Base-by-base conservation (phyloP, 2,797 vertebrate species). In the Distichodus sexfasciatus region DNA sequence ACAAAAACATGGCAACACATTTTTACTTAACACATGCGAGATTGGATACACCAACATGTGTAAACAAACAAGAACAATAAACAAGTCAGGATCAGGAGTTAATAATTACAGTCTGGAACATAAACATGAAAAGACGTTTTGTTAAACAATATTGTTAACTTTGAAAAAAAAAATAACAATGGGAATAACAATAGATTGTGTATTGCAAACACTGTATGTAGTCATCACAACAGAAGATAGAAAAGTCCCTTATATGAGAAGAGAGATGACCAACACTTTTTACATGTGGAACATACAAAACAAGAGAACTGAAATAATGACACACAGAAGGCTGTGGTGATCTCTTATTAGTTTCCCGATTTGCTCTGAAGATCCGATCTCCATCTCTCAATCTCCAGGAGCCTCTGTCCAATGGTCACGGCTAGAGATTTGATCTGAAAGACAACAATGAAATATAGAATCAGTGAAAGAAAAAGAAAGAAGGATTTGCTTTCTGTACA, bases 361-460 rank as follows among this genome's bases (percentile, higher is more conserved):
- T 47, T 63, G 46, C 29, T 74, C 69, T 84, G 80, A 67, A 91
- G 69, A 65, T 77, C 77, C 0, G 29, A n/a, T n/a, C n/a, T n/a
- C n/a, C n/a, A n/a, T n/a, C n/a, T 17, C 78, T 94, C 92, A 2
- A 93, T 68, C 58, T 89, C 76, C 43, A 85, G 67, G 55, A 94
- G 54, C 43, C 84, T 86, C 57, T 87, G 76, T 11, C 90, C 92
- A 87, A 95, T 86, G 72, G 82, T 87, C 75, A 89, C 74, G 24
- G 92, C 74, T 44, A 95, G 61, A 44, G 78, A 71, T 65, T 92
- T 87, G 67, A 92, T 87, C 94, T 96, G 81, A 63, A 76, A 75
- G 43, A 6, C 3, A 62, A 65, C 73, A 19, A 33, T 43, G 43
- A 51, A 38, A 40, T 66, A 59, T 28, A 15, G 66, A 4, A 61